phyloP scores from a whole-genome alignment of 2,888 invertebrate genomes.

The Agapostemon virescens region DNA sequence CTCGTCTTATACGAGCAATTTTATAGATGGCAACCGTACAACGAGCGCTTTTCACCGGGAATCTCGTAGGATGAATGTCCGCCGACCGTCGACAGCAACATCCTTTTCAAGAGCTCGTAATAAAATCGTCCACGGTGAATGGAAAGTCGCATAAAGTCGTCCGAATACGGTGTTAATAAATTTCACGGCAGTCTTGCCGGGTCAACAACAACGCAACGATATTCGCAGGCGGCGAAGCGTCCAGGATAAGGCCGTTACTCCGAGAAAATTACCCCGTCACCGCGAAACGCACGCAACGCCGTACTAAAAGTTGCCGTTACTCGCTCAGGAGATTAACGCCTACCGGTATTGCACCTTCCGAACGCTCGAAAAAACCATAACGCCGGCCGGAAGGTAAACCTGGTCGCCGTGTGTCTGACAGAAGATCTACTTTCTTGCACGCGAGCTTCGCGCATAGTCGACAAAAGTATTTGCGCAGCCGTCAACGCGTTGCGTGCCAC shows the following conservation, averaged over 20 bases:
- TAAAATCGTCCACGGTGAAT: conserved; percentile 18
- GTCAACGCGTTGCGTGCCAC: neutral
- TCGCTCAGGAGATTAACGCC: conserved; percentile 19
- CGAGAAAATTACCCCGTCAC: conserved; percentile 19
- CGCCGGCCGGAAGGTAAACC: conserved; percentile 4
- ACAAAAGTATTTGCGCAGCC: neutral
- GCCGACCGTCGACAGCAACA: neutral
- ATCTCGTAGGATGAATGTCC: neutral
- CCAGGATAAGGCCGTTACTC: conserved; percentile 3
- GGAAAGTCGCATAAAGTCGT: conserved; percentile 14
- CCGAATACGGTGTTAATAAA: conserved; percentile 18
- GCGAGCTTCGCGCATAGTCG: neutral
- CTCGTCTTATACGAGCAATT: neutral
- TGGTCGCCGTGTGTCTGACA: neutral
- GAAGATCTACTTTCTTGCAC: neutral
- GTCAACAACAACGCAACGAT: conserved; percentile 11
- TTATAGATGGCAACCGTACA: neutral
- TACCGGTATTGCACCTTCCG: conserved; percentile 1
- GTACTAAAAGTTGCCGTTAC: conserved; percentile 18
- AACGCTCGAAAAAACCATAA: conserved; percentile 11
- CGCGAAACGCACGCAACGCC: conserved; percentile 7
- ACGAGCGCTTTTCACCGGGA: neutral
- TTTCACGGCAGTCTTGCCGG: conserved; percentile 1
- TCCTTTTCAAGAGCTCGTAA: neutral
- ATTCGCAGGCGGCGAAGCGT: no score